Evolutionary conservation across 2,113 vertebrate species (phyloP).

Genomic region (Martes martes): DNA sequence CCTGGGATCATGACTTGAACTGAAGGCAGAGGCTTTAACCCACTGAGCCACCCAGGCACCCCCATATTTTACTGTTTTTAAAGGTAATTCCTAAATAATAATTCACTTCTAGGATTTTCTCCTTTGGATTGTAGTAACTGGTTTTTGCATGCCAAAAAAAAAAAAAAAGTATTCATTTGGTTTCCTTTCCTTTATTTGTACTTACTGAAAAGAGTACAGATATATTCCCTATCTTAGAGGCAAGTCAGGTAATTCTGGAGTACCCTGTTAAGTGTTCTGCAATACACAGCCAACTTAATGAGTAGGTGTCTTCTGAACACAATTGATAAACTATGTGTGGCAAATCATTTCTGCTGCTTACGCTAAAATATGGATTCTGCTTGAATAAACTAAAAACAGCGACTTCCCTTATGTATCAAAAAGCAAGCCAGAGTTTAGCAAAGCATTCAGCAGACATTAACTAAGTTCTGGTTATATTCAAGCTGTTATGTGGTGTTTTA

Average conservation of each 20-base stretch:
- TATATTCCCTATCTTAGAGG: background rate
- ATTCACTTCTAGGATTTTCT: constrained; percentile 13
- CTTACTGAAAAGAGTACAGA: background rate
- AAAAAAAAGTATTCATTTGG: background rate
- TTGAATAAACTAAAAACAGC: constrained; percentile 13
- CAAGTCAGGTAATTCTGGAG: background rate
- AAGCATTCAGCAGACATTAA: constrained; percentile 10
- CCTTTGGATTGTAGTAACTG: background rate
- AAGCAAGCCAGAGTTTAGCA: constrained; percentile 34
- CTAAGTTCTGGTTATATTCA: constrained; percentile 20
- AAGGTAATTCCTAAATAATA: background rate
- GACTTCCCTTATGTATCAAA: background rate
- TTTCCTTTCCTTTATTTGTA: background rate
- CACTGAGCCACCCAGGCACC: too few relatives aligned
- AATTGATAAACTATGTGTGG: background rate
- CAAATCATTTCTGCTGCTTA: constrained; percentile 20
- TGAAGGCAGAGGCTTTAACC: too few relatives aligned
- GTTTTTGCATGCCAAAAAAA: background rate
- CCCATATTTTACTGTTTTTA: background rate
- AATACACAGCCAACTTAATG: background rate
- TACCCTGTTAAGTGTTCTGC: background rate
- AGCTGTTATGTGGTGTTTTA: background rate
- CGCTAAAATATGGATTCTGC: constrained; percentile 22
- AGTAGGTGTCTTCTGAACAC: background rate
- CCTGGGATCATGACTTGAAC: too few relatives aligned